These are phyloP conservation scores for Halcyon senegalensis DNA, from an alignment of 2,113 vertebrate species.

Conservation along the genomic window DNA sequence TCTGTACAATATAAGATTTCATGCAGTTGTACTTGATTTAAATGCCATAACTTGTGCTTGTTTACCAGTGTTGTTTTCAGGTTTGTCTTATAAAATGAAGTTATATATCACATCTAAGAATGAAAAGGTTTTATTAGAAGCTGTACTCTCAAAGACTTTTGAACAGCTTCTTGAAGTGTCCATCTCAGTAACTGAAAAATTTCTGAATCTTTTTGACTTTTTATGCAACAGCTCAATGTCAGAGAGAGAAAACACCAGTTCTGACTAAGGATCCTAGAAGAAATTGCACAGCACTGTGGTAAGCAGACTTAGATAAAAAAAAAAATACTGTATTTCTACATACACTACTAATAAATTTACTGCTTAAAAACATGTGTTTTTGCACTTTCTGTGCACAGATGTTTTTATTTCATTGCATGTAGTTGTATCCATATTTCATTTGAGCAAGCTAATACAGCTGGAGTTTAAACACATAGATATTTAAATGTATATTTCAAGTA, in stretches of 20 bases:
- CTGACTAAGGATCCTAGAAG: background rate
- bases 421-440: background rate
- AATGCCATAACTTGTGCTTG: background rate
- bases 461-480: background rate
- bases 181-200: background rate
- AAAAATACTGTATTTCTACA: background rate
- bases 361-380: background rate
- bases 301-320: background rate
- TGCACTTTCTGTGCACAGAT: background rate
- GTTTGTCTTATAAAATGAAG: background rate
- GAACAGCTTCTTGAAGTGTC: background rate
- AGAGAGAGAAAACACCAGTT: background rate
- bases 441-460: background rate
- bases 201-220: background rate
- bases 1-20: background rate
- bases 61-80: background rate
- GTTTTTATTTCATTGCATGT: background rate
- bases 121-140: background rate
- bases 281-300: background rate
- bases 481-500: background rate
- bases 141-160: background rate
- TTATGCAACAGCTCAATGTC: background rate
- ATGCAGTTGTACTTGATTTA: background rate
- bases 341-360: background rate
- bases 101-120: background rate